These are phyloP conservation scores for Tiliqua scincoides DNA, from an alignment of 2,113 vertebrate genomes.

Conservation along the genomic window DNA sequence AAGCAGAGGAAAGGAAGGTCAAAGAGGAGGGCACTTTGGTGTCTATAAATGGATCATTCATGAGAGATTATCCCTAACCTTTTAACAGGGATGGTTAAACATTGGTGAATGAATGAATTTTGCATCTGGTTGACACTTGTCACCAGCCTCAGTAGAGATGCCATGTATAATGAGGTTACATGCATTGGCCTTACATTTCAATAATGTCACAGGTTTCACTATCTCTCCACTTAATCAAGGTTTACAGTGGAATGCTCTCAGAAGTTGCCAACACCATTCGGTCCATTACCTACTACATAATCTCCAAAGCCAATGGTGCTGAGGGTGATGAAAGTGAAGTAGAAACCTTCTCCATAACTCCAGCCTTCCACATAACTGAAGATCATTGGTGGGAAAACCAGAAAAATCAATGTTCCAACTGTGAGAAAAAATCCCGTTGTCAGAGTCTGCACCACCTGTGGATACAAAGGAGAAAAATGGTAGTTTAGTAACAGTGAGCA, in stretches of 20 bases:
- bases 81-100: neutral
- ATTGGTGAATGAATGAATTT: neutral
- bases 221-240: neutral
- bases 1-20: too few relatives aligned
- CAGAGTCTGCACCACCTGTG: constrained; percentile 80
- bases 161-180: neutral
- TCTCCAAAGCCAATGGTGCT: constrained; percentile 89
- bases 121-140: neutral
- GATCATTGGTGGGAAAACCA: constrained; percentile 87
- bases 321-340: constrained; percentile 87
- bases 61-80: neutral
- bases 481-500: neutral
- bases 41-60: neutral
- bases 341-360: constrained; percentile 84
- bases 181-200: neutral
- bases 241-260: neutral
- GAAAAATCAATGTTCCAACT: constrained; percentile 83
- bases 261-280: neutral
- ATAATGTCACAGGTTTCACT: neutral
- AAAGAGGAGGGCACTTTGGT: neutral
- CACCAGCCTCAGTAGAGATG: neutral
- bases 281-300: constrained; percentile 82
- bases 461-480: constrained; percentile 21
- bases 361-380: constrained; percentile 90
- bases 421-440: constrained; percentile 80